Base-by-base conservation (phyloP, 1,140 invertebrate species). In the roundworm (Caenorhabditis elegans) region DNA sequence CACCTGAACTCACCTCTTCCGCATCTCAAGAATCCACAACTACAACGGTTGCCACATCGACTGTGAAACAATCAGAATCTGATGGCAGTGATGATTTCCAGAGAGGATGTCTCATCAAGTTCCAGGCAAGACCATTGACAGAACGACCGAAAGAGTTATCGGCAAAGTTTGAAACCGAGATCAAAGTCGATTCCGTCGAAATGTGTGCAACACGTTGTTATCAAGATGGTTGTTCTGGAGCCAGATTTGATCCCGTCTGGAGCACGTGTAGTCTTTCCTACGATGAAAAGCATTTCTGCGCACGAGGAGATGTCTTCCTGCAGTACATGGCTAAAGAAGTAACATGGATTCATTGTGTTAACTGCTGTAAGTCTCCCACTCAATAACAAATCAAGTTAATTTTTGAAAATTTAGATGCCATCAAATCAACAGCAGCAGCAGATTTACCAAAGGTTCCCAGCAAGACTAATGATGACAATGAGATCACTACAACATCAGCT, bases 211-310 rank as follows among this genome's bases (percentile, higher is more conserved):
- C 80, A 24, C 26, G 83, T 24, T 84, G 83, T 48, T 84, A 82
- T 36, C 83, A 84, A 55, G 83, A 85, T 28, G 83, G 83, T 11
- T 85, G 83, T 43, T 79, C 83, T 11, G 82, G 82, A 46, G 83
- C 83, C n/a, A 39, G 70, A 22, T 85, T 82, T 60, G 83, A 85
- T 76, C 82, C 83, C n/a, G 46, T 76, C 15, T 26, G 70, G 65
- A 76, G 77, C 11, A 84, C 79, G 3, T 84, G 83, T 49, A 76
- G 51, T 34, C 79, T 84, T 15, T 76, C 79, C 11, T 84, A 84
- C 36, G 75, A 76, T 46, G 70, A 82, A 22, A 82, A 76, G 36
- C 80, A 76, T 11, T 77, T 36, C n/a, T 82, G 80, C 60, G 80
- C 70, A 11, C 75, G 60, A n/a, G 48, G 43, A n/a, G 28, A 47